Evolutionary conservation across 2,113 vertebrate species (phyloP).

Genomic region (Ictidomys tridecemlineatus): DNA sequence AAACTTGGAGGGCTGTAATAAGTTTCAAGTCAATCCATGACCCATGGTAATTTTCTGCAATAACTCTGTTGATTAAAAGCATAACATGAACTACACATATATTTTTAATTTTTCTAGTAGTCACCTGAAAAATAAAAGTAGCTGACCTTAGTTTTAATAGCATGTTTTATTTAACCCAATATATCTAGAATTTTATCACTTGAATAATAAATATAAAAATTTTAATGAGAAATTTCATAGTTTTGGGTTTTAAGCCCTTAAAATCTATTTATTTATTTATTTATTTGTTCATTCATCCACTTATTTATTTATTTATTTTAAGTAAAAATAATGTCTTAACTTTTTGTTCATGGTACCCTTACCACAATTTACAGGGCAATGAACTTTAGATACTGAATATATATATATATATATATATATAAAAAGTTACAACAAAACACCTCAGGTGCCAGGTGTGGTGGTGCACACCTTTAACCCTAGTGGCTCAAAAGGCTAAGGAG

Average conservation of each 20-base stretch:
- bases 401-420: no score
- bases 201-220: neutral
- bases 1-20: neutral
- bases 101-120: neutral
- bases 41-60: neutral
- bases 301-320: neutral
- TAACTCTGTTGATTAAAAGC: neutral
- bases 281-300: no score
- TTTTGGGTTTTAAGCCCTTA: neutral
- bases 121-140: neutral
- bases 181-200: neutral
- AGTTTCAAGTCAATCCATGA: neutral
- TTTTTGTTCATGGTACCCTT: slow-evolving; percentile 94
- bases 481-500: no score
- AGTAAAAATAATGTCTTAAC: neutral
- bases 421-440: no score
- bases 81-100: neutral
- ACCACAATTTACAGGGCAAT: slow-evolving; percentile 95
- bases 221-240: neutral
- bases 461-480: no score
- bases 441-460: no score
- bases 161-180: neutral
- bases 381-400: slow-evolving; percentile 94
- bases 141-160: neutral
- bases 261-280: no score